Percentiles rank a stretch among this genome's conserved stretches.
Conservation (phyloP, 2,797 vertebrate species). For the Crypturellus tataupa region DNA sequence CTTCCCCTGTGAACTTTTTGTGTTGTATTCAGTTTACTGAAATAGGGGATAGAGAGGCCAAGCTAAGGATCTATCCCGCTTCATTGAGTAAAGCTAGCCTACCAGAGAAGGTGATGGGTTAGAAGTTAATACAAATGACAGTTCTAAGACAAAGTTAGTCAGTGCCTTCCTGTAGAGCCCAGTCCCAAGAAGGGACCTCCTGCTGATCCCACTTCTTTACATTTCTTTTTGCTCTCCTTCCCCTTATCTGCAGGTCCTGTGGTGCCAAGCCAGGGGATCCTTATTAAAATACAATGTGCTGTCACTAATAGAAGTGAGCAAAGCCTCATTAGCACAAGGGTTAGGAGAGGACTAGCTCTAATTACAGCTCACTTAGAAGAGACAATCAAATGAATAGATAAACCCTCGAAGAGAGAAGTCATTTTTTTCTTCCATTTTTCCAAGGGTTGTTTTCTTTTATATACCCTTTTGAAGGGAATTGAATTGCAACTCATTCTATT, state of each 20-base stretch:
- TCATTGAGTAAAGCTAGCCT: constrained; percentile 79
- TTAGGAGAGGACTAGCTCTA: constrained; percentile 59
- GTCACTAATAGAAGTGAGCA: constrained; percentile 67
- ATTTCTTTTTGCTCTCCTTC: constrained; percentile 66
- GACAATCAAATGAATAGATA: constrained; percentile 66
- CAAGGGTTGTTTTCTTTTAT: constrained; percentile 13
- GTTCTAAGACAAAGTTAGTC: constrained; percentile 78
- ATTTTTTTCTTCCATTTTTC: constrained; percentile 48
- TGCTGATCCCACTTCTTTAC: constrained; percentile 59
- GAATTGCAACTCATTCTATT: background rate
- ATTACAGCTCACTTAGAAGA: constrained; percentile 65
- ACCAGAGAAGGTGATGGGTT: constrained; percentile 81
- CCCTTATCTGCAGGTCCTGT: constrained; percentile 65
- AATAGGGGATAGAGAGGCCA: constrained; percentile 76
- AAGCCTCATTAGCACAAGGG: constrained; percentile 74
- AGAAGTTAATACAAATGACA: constrained; percentile 85
- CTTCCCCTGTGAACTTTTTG: constrained; percentile 83
- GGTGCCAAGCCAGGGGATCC: constrained; percentile 45
- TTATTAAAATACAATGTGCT: constrained; percentile 76
- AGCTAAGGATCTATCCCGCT: constrained; percentile 77
- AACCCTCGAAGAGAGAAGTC: constrained; percentile 61
- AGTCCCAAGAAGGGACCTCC: constrained; percentile 70
- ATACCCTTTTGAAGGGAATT: background rate
- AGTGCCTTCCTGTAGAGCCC: constrained; percentile 66
- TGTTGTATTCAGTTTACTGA: constrained; percentile 80